phyloP scores from a whole-genome alignment of 2,888 invertebrate species.

The Anarsia innoxiella region DNA sequence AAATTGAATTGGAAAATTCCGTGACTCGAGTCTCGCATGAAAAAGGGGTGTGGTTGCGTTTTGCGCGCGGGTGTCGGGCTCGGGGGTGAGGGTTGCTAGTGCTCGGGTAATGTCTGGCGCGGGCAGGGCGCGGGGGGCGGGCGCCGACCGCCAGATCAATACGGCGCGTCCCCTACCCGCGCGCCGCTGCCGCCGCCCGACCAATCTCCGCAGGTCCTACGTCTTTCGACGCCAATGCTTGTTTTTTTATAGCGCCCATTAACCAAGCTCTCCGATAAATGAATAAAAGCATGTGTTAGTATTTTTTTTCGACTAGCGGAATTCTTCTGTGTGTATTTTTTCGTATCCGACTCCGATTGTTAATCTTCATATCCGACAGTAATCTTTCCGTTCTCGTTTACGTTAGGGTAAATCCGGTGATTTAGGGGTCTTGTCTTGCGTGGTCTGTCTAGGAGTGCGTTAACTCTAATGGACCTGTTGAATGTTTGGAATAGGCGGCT shows the following conservation, averaged over 20 bases:
- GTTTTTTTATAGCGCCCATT: conserved; percentile 69
- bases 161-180: conserved; percentile 52
- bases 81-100: conserved; percentile 43
- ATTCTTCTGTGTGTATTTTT: conserved; percentile 23
- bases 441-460: conserved; percentile 17
- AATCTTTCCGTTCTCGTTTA: conserved; percentile 23
- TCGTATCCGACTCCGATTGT: conserved; percentile 20
- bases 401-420: conserved; percentile 22
- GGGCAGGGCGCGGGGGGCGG: conserved; percentile 28
- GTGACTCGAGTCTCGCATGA: conserved; percentile 60
- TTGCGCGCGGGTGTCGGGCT: conserved; percentile 33
- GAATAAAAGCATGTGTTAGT: conserved; percentile 64
- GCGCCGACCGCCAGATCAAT: conserved; percentile 46
- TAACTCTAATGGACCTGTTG: conserved; percentile 25
- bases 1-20: conserved; percentile 73
- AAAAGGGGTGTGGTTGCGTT: conserved; percentile 71
- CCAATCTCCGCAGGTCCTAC: conserved; percentile 70
- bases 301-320: conserved; percentile 31
- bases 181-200: conserved; percentile 45
- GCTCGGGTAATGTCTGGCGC: conserved; percentile 60
- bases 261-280: conserved; percentile 66
- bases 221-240: conserved; percentile 72
- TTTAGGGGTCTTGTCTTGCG: conserved; percentile 19
- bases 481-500: too few species aligned
- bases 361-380: conserved; percentile 29